Evolutionary conservation across 1,140 invertebrate genomes (phyloP), one percentile per base, ranked within the genome.

Genomic region (Papilio polytes): DNA sequence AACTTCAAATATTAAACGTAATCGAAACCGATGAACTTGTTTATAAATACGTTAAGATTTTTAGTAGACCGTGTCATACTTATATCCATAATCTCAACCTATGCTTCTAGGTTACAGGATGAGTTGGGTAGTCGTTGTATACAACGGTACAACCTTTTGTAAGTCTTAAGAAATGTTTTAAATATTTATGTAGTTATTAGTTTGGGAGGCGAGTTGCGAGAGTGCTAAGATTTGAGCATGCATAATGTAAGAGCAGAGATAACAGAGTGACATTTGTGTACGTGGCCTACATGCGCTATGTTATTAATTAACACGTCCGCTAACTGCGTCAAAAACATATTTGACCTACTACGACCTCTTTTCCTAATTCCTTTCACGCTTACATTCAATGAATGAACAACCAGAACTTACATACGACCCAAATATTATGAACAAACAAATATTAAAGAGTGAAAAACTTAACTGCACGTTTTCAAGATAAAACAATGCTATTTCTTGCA

Each of bases 221-320:
- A 31, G 22, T 26, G 63, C 63, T 66, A 66, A 66, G 63, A 66
- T 12, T 66, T 66, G 63, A 66, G 63, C 63, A 63, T 63, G 59
- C 22, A 63, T 63, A 63, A 63, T 63, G 59, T 63, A 63, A 63
- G 59, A 59, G 7, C 20, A 63, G 59, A 63, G 59, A 63, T 63
- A 63, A 63, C 59, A 63, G 12, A 63, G 59, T 63, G 59, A 63
- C 59, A 26, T 63, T 59, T 63, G 59, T 63, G 20, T 63, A 26
- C 59, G 59, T 63, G 59, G 59, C 59, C 59, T 63, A 63, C 20
- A 63, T 63, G 59, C 22, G 22, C 59, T 63, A 2, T 63, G 59
- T 13, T 63, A 26, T 63, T 63, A 63, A 63, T 63, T 63, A 63
- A 63, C 59, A 63, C 22, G 59, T 63, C 59, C 59, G 59, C 59